phyloP scores from a whole-genome alignment of 2,888 invertebrate species.

The Drosophila peninsularis region DNA sequence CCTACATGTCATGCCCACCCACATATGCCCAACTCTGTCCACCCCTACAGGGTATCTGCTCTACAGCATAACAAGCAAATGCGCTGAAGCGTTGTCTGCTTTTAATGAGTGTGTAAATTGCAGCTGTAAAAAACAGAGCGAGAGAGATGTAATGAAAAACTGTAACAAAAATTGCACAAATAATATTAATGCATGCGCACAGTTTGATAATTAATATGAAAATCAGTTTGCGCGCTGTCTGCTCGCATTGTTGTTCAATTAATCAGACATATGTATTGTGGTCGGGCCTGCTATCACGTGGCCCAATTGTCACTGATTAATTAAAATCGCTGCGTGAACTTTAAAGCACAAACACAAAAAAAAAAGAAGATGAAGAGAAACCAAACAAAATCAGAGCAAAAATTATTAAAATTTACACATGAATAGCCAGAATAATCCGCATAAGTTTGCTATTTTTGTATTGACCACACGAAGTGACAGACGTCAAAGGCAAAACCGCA shows the following conservation, averaged over 20 bases:
- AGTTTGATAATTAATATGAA: constrained; percentile 68
- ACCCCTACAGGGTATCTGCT: background rate
- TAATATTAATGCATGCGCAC: constrained; percentile 48
- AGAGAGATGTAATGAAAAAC: background rate
- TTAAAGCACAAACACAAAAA: background rate
- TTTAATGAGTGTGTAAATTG: constrained; percentile 66
- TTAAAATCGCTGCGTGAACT: constrained; percentile 54
- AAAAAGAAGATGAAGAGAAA: background rate
- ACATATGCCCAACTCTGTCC: background rate
- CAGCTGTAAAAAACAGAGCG: constrained; percentile 5
- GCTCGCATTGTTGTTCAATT: constrained; percentile 63
- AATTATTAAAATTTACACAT: constrained; percentile 8
- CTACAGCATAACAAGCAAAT: constrained; percentile 14
- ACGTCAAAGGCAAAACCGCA: constrained; percentile 9
- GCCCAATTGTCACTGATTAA: constrained; percentile 63
- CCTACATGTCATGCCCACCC: too few species aligned
- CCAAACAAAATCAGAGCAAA: constrained; percentile 1
- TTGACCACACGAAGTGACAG: constrained; percentile 22
- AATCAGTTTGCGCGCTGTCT: constrained; percentile 56
- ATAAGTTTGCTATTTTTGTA: background rate
- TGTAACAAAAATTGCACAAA: constrained; percentile 28
- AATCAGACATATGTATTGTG: constrained; percentile 59
- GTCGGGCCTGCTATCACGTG: constrained; percentile 25
- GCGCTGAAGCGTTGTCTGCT: constrained; percentile 29
- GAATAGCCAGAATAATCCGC: background rate